Evolutionary conservation across 2,888 invertebrate genomes (phyloP), one percentile per base, ranked within the genome.

Genomic region (Hirudinaria manillensis): DNA sequence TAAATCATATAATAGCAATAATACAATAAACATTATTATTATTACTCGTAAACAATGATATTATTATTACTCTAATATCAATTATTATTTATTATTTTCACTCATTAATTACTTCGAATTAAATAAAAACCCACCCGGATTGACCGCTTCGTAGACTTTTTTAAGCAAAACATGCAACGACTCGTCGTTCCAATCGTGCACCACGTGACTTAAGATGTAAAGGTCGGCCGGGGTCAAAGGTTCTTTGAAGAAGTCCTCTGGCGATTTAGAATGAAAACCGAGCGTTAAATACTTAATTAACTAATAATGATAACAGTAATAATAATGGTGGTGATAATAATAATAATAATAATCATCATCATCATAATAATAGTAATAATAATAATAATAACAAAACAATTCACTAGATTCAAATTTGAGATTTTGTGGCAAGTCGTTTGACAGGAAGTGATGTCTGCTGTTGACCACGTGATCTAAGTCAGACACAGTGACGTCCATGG

Each of bases 381-480:
- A 53, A 71, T 27, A 32, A 24, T 27, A 32, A 27, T 34, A 68
- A 13, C 24, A 32, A n/a, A 24, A 10, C 13, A 56, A 76, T 73
- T 68, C 16, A 76, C 76, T 72, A 34, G 71, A 34, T 32, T 36
- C 66, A 51, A 76, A 66, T 29, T 51, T 24, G 51, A 77, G 53
- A 56, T 77, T 77, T 36, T 66, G n/a, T 21, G 74, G 76, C 16
- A 56, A 72, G 29, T 67, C 66, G 51, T 79, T 74, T 0, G 80
- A 78, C 36, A 81, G 78, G 53, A 80, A 79, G 70, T 81, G 82
- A 34, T 78, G 75, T 6, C 81, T 80, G 51, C 80, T 73, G 51
- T 79, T 93, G 92, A 88, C 89, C 92, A 85, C 92, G 91, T 86
- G 79, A 79, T 81, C 80, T 87, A 89, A 82, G 53, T 82, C 82